phyloP scores from a whole-genome alignment of 2,113 vertebrate species.

The Gobius niger region DNA sequence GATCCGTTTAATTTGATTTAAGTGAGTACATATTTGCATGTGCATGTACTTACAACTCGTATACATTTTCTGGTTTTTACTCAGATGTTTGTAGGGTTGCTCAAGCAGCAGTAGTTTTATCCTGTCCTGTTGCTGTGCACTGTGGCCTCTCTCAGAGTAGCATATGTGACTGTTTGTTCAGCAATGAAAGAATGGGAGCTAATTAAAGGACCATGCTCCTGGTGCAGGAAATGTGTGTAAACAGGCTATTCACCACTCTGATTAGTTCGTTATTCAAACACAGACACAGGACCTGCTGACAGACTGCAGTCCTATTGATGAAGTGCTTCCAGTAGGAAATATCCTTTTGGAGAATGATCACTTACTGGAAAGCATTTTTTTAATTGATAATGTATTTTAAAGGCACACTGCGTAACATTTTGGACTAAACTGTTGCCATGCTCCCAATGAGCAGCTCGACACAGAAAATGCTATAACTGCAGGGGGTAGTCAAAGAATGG shows the following conservation, averaged over 20 bases:
- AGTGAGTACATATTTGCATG: too few relatives aligned
- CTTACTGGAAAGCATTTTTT: neutral
- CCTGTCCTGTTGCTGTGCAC: slow-evolving; percentile 49
- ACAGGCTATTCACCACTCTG: slow-evolving; percentile 60
- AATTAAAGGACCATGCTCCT: slow-evolving; percentile 59
- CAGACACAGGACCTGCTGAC: slow-evolving; percentile 36
- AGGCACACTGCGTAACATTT: too few relatives aligned
- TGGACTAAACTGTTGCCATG: too few relatives aligned
- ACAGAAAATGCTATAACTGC: too few relatives aligned
- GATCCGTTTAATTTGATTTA: too few relatives aligned
- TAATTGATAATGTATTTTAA: too few relatives aligned
- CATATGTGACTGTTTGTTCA: slow-evolving; percentile 73
- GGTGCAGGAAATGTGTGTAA: slow-evolving; percentile 58
- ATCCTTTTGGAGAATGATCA: neutral
- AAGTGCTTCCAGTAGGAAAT: slow-evolving; percentile 52
- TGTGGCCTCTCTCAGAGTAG: slow-evolving; percentile 56
- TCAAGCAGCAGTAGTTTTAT: slow-evolving; percentile 5
- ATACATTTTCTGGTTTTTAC: slow-evolving; percentile 17
- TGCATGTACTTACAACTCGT: too few relatives aligned
- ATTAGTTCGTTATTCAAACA: slow-evolving; percentile 69
- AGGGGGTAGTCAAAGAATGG: too few relatives aligned
- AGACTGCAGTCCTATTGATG: slow-evolving; percentile 56
- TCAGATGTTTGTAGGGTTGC: slow-evolving; percentile 53
- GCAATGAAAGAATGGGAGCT: slow-evolving; percentile 61
- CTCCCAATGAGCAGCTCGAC: too few relatives aligned